Evolutionary conservation across 2,113 vertebrate genomes (phyloP).

Genomic region (Nycticryphes semicollaris): DNA sequence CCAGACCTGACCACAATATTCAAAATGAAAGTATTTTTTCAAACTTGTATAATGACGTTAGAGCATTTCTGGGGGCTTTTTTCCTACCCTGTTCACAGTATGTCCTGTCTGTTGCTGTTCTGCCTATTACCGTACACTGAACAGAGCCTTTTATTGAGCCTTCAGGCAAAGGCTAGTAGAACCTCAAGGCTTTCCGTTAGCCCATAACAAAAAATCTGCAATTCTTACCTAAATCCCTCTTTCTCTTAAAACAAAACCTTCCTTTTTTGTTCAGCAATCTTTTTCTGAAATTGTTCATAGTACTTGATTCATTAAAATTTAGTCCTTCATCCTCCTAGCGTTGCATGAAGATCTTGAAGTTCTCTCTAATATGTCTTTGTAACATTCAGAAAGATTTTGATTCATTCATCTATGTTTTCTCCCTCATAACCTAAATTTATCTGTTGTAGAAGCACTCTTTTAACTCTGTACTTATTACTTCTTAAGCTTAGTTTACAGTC

Average conservation of each 20-base stretch:
- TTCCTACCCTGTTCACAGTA: background rate
- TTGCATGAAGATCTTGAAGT: background rate
- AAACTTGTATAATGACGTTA: background rate
- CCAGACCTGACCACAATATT: background rate
- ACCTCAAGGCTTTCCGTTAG: background rate
- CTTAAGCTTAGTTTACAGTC: background rate
- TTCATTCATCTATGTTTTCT: background rate
- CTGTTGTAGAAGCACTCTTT: background rate
- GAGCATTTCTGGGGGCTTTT: background rate
- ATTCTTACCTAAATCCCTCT: background rate
- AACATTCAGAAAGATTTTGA: background rate
- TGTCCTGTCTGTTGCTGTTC: background rate
- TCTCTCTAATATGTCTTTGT: background rate
- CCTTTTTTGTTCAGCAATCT: background rate
- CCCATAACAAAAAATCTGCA: background rate
- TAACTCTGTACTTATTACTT: background rate
- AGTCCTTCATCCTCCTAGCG: background rate
- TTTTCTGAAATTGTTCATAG: background rate
- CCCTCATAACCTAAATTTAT: background rate
- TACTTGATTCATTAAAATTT: background rate
- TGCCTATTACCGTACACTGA: background rate
- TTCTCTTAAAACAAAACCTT: background rate
- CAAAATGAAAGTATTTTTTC: background rate
- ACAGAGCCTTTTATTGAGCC: background rate
- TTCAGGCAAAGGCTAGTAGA: background rate